Base-by-base conservation (phyloP, 2,797 vertebrate genomes). In the Percopsis omiscomaycus region DNA sequence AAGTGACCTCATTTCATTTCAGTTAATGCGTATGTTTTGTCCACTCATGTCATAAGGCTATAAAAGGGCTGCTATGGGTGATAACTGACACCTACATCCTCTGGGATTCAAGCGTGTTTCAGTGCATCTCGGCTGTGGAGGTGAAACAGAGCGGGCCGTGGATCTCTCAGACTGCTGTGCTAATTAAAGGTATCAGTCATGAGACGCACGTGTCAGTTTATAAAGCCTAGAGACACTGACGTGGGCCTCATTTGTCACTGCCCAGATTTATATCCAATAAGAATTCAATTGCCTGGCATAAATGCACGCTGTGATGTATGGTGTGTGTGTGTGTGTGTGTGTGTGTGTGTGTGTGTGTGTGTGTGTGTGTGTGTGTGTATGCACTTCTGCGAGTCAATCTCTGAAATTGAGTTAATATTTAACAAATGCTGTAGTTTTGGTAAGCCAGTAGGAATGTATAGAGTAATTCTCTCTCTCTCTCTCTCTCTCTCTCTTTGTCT, bases 101-200 rank as follows among this genome's bases (percentile, higher is more conserved):
- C 22, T 4, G 32, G 32, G 32, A 37, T 37, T 37, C 32, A 37
- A 13, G 30, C 63, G 48, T 69, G 65, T 47, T 12, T 47, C 3
- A 0, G 16, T 67, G 73, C 68, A 69, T 63, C 66, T 83, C 45
- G 60, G 59, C 69, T 86, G 64, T 30, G 16, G 79, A 80, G 80
- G 78, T 82, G 78, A 80, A 75, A 71, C 73, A 71, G 78, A 27
- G 64, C 59, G 67, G 79, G 81, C 47, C 13, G 55, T 70, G 83
- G 69, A 74, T 83, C 81, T 76, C 70, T 79, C 61, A 48, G 76
- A 76, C 76, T 66, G 71, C 64, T 54, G 62, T 61, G 77, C 86
- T 89, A 90, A 90, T 89, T 89, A 89, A 88, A 87, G 79, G 79
- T 78, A 88, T 88, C 85, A 83, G 77, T 90, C 85, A 88, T 65